Conservation (phyloP, 2,797 vertebrate genomes). For the Mus spretus region DNA sequence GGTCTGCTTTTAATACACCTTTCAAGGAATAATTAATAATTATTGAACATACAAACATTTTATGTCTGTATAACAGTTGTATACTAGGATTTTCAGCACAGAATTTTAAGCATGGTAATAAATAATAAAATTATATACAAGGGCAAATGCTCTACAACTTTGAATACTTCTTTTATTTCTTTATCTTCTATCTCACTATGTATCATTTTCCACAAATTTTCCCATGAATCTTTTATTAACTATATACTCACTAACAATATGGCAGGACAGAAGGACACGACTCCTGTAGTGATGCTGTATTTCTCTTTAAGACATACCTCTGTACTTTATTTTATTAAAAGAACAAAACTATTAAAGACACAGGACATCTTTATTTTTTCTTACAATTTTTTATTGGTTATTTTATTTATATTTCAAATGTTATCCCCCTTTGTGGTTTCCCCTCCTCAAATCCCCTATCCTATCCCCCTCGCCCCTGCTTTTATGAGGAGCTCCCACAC, state of each 20-base stretch:
- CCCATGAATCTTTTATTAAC: conserved; percentile 34
- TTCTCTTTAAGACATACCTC: neutral
- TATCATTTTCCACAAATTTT: neutral
- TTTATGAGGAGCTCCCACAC: too few species aligned
- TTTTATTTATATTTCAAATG: too few species aligned
- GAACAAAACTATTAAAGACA: conserved; percentile 21
- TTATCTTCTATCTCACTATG: neutral
- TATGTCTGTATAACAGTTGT: neutral
- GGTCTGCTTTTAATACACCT: conserved; percentile 54
- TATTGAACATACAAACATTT: neutral
- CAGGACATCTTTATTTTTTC: neutral
- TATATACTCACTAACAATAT: neutral
- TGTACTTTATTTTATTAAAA: neutral
- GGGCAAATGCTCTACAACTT: conserved; percentile 12
- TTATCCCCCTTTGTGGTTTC: too few species aligned
- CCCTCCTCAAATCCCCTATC: too few species aligned
- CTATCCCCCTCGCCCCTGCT: too few species aligned
- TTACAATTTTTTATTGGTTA: too few species aligned
- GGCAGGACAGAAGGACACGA: neutral
- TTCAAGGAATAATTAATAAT: conserved; percentile 12
- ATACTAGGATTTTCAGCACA: neutral
- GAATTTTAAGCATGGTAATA: conserved; percentile 32
- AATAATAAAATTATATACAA: conserved; percentile 1
- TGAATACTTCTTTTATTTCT: neutral
- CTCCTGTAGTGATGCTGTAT: neutral